Conservation (phyloP, 2,888 invertebrate genomes). For the Allophyes oxyacanthae region DNA sequence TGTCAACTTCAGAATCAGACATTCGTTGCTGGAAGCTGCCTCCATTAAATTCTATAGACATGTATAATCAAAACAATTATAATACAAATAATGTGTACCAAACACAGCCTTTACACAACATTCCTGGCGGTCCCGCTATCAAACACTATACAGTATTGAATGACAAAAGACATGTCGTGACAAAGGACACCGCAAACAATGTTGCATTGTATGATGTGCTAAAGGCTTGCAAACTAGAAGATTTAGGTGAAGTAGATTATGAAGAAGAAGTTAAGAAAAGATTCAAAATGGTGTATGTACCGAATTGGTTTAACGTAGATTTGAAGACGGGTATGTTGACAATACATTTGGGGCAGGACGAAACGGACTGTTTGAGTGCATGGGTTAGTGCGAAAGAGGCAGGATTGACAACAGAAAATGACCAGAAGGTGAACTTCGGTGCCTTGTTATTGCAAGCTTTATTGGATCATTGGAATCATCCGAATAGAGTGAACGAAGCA, state of each 20-base stretch:
- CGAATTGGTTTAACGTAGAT: slow-evolving; percentile 99
- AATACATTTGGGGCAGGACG: slow-evolving; percentile 98
- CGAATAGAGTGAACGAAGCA: slow-evolving; percentile 90
- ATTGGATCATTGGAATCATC: slow-evolving; percentile 97
- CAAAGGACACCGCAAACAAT: slow-evolving; percentile 96
- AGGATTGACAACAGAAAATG: slow-evolving; percentile 93
- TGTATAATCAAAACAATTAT: slow-evolving; percentile 88
- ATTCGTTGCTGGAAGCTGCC: slow-evolving; percentile 91
- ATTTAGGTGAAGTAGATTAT: slow-evolving; percentile 96
- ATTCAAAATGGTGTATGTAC: slow-evolving; percentile 98
- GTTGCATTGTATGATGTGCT: slow-evolving; percentile 98
- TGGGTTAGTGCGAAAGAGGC: slow-evolving; percentile 99
- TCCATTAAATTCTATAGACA: slow-evolving; percentile 77
- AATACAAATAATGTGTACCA: slow-evolving; percentile 86
- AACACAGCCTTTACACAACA: slow-evolving; percentile 89
- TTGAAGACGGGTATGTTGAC: slow-evolving; percentile 99
- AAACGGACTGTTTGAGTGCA: slow-evolving; percentile 99
- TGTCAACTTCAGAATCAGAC: slow-evolving; percentile 91
- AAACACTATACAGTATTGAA: slow-evolving; percentile 97
- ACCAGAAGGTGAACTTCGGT: slow-evolving; percentile 98
- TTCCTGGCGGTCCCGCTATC: slow-evolving; percentile 97
- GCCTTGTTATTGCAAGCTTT: slow-evolving; percentile 97
- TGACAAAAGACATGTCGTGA: slow-evolving; percentile 98
- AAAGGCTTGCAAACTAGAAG: slow-evolving; percentile 96
- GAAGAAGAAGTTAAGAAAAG: slow-evolving; percentile 97